Evolutionary conservation across 2,888 invertebrate species (phyloP).

Genomic region (Acanthococcus lagerstroemiae): DNA sequence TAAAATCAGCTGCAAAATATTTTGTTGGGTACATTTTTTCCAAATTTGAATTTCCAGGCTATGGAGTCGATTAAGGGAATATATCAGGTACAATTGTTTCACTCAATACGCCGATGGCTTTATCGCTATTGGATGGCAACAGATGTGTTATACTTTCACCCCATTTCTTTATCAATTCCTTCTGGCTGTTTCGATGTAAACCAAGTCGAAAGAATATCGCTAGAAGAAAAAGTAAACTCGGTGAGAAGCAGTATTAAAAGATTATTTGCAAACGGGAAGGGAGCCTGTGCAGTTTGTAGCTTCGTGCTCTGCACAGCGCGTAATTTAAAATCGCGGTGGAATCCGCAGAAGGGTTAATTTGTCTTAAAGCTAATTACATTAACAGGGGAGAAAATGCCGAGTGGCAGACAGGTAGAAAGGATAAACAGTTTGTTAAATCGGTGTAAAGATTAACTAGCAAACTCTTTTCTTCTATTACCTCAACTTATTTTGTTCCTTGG

Average conservation of each 20-base stretch:
- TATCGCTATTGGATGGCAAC: too few species aligned
- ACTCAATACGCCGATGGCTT: too few species aligned
- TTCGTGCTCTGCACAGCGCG: slow-evolving; percentile 6
- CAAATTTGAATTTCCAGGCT: too few species aligned
- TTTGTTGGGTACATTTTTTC: too few species aligned
- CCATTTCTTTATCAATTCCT: too few species aligned
- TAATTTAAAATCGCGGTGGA: slow-evolving; percentile 16
- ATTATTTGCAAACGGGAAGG: background rate
- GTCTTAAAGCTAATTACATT: slow-evolving; percentile 25
- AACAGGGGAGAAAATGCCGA: slow-evolving; percentile 17
- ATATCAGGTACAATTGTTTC: too few species aligned
- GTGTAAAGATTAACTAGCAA: slow-evolving; percentile 21
- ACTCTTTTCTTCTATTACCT: slow-evolving; percentile 23
- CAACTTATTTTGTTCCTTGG: slow-evolving; percentile 19
- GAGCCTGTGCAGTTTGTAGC: slow-evolving; percentile 12
- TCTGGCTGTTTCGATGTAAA: too few species aligned
- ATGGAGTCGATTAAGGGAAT: too few species aligned
- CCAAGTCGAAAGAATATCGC: too few species aligned
- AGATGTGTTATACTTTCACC: too few species aligned
- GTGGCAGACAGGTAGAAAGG: slow-evolving; percentile 18
- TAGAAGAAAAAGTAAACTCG: background rate
- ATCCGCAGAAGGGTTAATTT: slow-evolving; percentile 21
- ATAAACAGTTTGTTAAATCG: slow-evolving; percentile 25
- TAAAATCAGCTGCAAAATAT: too few species aligned
- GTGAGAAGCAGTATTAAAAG: slow-evolving; percentile 4